phyloP scores from a whole-genome alignment of 1,140 invertebrate genomes.

The Holotrichia oblita region DNA sequence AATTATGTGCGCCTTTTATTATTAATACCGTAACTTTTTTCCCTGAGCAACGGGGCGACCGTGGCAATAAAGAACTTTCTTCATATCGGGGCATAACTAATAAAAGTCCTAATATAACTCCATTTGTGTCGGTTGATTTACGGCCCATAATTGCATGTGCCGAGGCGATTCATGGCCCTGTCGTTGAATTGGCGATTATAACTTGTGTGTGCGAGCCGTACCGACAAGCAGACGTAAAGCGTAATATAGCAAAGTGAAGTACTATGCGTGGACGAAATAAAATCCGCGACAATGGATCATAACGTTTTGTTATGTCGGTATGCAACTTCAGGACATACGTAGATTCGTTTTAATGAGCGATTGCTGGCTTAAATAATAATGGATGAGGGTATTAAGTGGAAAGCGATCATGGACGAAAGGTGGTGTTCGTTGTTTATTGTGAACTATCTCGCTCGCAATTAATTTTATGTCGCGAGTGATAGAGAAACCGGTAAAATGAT shows the following conservation, averaged over 20 bases:
- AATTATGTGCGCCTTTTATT: slow-evolving; percentile 39
- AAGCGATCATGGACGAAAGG: neutral
- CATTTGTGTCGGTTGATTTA: slow-evolving; percentile 55
- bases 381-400: neutral
- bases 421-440: too few species aligned
- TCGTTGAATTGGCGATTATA: slow-evolving; percentile 31
- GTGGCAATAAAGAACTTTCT: slow-evolving; percentile 49
- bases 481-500: too few species aligned
- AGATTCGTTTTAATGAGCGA: neutral
- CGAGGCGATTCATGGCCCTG: slow-evolving; percentile 49
- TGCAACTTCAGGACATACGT: neutral
- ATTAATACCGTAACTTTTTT: slow-evolving; percentile 34
- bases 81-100: slow-evolving; percentile 48
- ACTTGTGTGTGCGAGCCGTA: slow-evolving; percentile 4
- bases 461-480: neutral
- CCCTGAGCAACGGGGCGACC: neutral
- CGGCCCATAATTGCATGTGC: slow-evolving; percentile 54
- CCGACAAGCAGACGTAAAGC: neutral
- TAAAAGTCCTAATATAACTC: slow-evolving; percentile 56
- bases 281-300: slow-evolving; percentile 6
- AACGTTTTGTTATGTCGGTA: slow-evolving; percentile 3
- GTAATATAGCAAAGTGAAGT: neutral
- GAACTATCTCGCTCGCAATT: neutral
- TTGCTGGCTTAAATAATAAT: neutral
- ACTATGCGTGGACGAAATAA: neutral